Base-by-base conservation (phyloP, 2,113 vertebrate species). In the Burhinus bistriatus region DNA sequence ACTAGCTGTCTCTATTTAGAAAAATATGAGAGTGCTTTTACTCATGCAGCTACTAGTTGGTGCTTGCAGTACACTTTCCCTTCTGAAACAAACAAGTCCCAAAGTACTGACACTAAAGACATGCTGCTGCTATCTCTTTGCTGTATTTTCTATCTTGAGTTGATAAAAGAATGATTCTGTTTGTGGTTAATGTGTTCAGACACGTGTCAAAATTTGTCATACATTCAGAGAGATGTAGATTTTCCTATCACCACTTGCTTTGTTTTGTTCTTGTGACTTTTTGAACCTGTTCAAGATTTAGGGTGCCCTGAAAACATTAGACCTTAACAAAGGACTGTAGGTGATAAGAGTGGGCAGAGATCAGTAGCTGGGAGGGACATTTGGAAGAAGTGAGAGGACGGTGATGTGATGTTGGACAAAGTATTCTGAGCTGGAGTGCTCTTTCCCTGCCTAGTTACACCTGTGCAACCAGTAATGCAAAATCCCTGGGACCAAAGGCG, bases 141-240 rank as follows among this genome's bases (percentile, higher is more conserved):
- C 73, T 87, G 32, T 86, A 3, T 73, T 93, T 94, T 92, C 62
- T 81, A 6, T 68, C 69, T 58, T 47, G 34, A 65, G 26, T 36
- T 81, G 92, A 47, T 90, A 83, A 38, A 22, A 87, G 36, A 52
- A n/a, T 65, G 38, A 26, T 87, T 90, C 36, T 95, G 20, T 75
- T 95, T 96, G 96, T n/a, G 95, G 81, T 97, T 96, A 77, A 5
- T 79, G 30, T 69, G 54, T 80, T 95, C 45, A 94, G 58, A 47
- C 91, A 89, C 12, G 14, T 95, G 81, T 73, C 61, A 70, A 94
- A 57, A 58, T 94, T 83, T 91, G 73, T 93, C 93, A 80, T 65
- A 45, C 4, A 0, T 59, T 93, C 71, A 64, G 55, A 25, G 32
- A 92, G 59, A 75, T 84, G 36, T 5, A 79, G 52, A 58, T 95